These are phyloP conservation scores for Hydraecia micacea DNA, from an alignment of 2,888 invertebrate genomes.

Conservation along the genomic window DNA sequence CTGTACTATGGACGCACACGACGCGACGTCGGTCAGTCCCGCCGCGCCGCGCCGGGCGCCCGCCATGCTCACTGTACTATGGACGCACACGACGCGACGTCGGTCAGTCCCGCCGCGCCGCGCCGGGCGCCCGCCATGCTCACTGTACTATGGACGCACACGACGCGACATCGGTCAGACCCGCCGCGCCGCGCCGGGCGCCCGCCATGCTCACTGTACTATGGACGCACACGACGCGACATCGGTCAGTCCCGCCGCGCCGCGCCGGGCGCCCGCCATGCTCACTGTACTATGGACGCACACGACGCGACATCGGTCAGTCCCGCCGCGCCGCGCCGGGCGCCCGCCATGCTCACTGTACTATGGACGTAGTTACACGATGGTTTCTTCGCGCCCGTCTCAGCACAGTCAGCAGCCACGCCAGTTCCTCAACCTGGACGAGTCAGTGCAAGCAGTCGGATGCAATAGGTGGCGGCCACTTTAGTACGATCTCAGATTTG, in stretches of 20 bases:
- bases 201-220: not conserved
- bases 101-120: too few relatives aligned
- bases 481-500: not conserved
- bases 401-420: not conserved
- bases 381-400: not conserved
- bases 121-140: not conserved
- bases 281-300: not conserved
- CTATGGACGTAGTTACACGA: too few relatives aligned
- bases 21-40: too few relatives aligned
- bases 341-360: too few relatives aligned
- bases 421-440: not conserved
- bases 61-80: not conserved
- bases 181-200: too few relatives aligned
- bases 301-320: too few relatives aligned
- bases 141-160: not conserved
- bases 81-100: not conserved
- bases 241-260: too few relatives aligned
- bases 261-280: not conserved
- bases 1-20: not conserved
- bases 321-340: too few relatives aligned
- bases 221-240: not conserved
- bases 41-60: too few relatives aligned
- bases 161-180: too few relatives aligned
- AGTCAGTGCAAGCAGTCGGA: not conserved
- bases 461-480: not conserved